Conservation (phyloP, 2,113 vertebrate genomes). For the Sinocyclocheilus rhinocerous region DNA sequence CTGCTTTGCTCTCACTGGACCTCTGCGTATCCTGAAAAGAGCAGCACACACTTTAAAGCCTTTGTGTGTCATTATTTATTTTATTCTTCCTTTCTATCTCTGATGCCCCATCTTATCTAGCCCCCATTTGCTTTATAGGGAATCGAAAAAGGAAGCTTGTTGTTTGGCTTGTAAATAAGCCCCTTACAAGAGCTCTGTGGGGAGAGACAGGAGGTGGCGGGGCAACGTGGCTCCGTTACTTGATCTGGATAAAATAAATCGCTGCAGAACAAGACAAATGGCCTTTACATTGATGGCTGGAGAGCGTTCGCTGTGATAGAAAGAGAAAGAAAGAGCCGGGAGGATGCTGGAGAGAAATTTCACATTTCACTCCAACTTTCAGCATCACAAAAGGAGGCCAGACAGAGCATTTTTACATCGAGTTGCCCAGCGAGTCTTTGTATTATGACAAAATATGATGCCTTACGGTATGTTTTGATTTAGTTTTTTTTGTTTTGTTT, state of each 20-base stretch:
- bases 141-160: slow-evolving; percentile 13
- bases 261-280: slow-evolving; percentile 49
- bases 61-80: slow-evolving; percentile 7
- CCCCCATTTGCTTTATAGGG: slow-evolving; percentile 22
- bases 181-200: slow-evolving; percentile 26
- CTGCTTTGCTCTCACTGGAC: background rate
- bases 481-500: too few relatives aligned
- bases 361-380: slow-evolving; percentile 21
- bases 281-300: slow-evolving; percentile 43
- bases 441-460: too few relatives aligned
- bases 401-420: background rate
- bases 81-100: background rate
- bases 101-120: slow-evolving; percentile 14
- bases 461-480: too few relatives aligned
- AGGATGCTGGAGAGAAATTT: slow-evolving; percentile 29
- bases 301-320: background rate
- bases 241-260: slow-evolving; percentile 55
- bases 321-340: slow-evolving; percentile 23
- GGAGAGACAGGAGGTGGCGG: background rate
- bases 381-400: background rate
- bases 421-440: background rate
- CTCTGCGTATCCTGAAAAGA: background rate
- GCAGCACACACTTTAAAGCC: slow-evolving; percentile 3
- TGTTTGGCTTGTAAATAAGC: slow-evolving; percentile 49
- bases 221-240: slow-evolving; percentile 24